Conservation (phyloP, 2,888 invertebrate species). For the Physocephala rufipes region DNA sequence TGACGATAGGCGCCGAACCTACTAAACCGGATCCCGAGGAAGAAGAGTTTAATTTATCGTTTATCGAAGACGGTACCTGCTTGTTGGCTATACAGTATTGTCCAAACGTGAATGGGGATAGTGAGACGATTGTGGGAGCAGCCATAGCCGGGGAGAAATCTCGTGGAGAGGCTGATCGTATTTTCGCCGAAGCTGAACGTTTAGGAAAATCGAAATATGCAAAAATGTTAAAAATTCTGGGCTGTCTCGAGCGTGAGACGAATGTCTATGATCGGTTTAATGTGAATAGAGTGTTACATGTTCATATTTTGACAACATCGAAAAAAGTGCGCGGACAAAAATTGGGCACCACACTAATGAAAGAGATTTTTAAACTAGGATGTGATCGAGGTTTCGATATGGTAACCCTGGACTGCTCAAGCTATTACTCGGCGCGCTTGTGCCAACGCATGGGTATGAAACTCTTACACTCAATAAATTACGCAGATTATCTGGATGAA, state of each 20-base stretch:
- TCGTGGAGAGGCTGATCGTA: conserved; percentile 47
- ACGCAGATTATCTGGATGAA: conserved; percentile 52
- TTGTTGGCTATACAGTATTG: conserved; percentile 47
- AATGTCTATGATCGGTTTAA: conserved; percentile 52
- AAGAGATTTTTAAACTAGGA: conserved; percentile 48
- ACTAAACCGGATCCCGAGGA: conserved; percentile 53
- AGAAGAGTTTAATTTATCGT: conserved; percentile 53
- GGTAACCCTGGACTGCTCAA: conserved; percentile 59
- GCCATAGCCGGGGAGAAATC: conserved; percentile 57
- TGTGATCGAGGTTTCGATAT: conserved; percentile 50
- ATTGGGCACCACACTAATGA: conserved; percentile 54
- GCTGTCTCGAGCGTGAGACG: conserved; percentile 53
- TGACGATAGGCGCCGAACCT: conserved; percentile 55
- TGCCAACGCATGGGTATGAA: conserved; percentile 54
- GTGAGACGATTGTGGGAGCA: conserved; percentile 52
- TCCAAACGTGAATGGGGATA: not conserved
- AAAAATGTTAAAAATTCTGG: conserved; percentile 52
- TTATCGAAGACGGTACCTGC: conserved; percentile 52
- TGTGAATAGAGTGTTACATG: conserved; percentile 54
- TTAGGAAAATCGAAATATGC: conserved; percentile 57
- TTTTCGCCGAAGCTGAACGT: conserved; percentile 49
- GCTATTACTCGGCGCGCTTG: conserved; percentile 56
- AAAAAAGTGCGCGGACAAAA: conserved; percentile 52
- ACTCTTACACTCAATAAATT: conserved; percentile 51
- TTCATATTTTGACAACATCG: conserved; percentile 58